phyloP scores from a whole-genome alignment of 2,113 vertebrate species.

The Nothobranchius kuhntae region DNA sequence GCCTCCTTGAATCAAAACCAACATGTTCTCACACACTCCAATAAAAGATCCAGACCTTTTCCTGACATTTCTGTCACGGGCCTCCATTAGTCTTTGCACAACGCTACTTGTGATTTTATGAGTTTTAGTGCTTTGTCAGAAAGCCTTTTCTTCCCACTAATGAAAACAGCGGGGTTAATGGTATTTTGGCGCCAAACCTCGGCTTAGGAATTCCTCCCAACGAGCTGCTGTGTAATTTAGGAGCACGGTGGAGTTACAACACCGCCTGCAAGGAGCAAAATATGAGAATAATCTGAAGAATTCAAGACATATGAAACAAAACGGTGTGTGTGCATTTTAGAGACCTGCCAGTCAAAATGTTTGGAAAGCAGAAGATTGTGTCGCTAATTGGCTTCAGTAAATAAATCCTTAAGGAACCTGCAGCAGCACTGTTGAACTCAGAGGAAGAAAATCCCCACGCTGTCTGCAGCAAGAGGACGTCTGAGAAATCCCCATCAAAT shows the following conservation, averaged over 20 bases:
- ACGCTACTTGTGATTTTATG: slow-evolving; percentile 57
- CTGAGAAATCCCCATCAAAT: slow-evolving; percentile 68
- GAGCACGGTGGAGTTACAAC: background rate
- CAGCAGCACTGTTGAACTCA: background rate
- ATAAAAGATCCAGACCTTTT: slow-evolving; percentile 49
- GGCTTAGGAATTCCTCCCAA: slow-evolving; percentile 52
- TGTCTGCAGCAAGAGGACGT: slow-evolving; percentile 5
- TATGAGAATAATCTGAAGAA: background rate
- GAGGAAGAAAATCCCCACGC: background rate
- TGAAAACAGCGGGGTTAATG: slow-evolving; percentile 71
- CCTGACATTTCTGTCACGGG: slow-evolving; percentile 64
- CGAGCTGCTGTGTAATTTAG: slow-evolving; percentile 30
- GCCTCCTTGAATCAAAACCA: slow-evolving; percentile 65
- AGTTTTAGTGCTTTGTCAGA: slow-evolving; percentile 57
- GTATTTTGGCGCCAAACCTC: slow-evolving; percentile 46
- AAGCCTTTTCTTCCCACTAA: slow-evolving; percentile 65
- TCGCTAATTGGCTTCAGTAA: background rate
- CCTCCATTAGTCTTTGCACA: slow-evolving; percentile 36
- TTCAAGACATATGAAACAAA: background rate
- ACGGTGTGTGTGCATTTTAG: background rate
- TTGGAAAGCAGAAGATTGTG: background rate
- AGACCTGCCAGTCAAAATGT: background rate
- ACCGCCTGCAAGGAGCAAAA: background rate
- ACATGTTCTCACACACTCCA: slow-evolving; percentile 43
- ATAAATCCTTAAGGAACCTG: background rate